Evolutionary conservation across 2,888 invertebrate species (phyloP).

Genomic region (Hydraecia micacea): DNA sequence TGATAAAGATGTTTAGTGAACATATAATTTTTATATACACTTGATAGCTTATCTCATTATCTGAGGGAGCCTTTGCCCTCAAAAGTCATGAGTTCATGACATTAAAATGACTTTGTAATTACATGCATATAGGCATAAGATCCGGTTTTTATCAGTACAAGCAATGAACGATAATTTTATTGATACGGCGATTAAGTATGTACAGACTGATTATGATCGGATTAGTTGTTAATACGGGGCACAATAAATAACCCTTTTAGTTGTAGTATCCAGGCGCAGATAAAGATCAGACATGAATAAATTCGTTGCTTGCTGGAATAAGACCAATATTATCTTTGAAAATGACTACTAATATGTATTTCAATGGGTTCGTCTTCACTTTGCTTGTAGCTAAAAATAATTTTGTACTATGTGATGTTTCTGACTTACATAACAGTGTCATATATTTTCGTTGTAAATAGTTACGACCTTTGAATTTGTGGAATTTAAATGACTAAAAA

Average conservation of each 20-base stretch:
- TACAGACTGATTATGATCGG: conserved; percentile 33
- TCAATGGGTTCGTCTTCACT: neutral
- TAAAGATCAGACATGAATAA: conserved; percentile 1
- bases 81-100: conserved; percentile 40
- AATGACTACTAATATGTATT: neutral
- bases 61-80: conserved; percentile 36
- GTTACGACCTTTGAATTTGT: neutral
- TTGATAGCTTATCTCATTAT: conserved; percentile 42
- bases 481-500: neutral
- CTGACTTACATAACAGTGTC: neutral
- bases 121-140: conserved; percentile 29
- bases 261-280: conserved; percentile 32
- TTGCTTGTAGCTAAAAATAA: neutral
- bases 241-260: conserved; percentile 18
- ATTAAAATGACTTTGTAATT: conserved; percentile 56
- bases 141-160: conserved; percentile 62
- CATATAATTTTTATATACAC: neutral
- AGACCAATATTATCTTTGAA: neutral
- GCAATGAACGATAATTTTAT: conserved; percentile 57
- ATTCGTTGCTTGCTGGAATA: neutral
- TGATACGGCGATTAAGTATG: conserved; percentile 40
- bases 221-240: conserved; percentile 24
- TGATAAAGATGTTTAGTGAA: conserved; percentile 20
- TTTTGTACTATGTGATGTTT: too few species aligned
- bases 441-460: neutral